Conservation (phyloP, 2,888 invertebrate species). For the Sinotaia quadrata region DNA sequence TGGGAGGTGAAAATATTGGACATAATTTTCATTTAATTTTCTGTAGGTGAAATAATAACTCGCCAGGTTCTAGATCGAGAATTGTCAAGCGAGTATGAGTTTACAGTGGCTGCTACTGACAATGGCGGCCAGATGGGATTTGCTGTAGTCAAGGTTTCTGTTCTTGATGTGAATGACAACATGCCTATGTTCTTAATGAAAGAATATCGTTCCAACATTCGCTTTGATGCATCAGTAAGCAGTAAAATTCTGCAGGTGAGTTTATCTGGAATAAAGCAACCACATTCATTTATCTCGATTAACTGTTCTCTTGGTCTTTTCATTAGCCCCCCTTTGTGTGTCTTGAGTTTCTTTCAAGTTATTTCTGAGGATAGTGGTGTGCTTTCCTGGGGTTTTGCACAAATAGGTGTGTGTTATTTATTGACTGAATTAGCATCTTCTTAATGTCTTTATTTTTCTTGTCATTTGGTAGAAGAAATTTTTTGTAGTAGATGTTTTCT, state of each 20-base stretch:
- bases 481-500: no score
- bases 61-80: constrained; percentile 87
- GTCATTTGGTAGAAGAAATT: no score
- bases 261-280: no score
- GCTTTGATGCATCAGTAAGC: constrained; percentile 58
- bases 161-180: constrained; percentile 71
- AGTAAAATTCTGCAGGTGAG: constrained; percentile 63
- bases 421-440: no score
- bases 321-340: no score
- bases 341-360: no score
- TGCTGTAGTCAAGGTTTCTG: constrained; percentile 56
- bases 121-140: constrained; percentile 70
- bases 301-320: no score
- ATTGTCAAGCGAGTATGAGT: constrained; percentile 71
- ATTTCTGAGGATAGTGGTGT: no score
- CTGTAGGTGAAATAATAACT: constrained; percentile 68
- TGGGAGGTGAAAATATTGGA: background rate
- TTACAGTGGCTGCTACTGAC: constrained; percentile 71
- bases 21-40: background rate
- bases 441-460: no score
- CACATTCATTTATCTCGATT: no score
- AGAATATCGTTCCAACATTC: constrained; percentile 68
- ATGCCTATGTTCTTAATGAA: constrained; percentile 68
- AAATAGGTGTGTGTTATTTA: no score
- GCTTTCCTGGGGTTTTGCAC: no score